These are phyloP conservation scores for Polyommatus icarus DNA, from an alignment of 2,888 invertebrate species.

Conservation along the genomic window DNA sequence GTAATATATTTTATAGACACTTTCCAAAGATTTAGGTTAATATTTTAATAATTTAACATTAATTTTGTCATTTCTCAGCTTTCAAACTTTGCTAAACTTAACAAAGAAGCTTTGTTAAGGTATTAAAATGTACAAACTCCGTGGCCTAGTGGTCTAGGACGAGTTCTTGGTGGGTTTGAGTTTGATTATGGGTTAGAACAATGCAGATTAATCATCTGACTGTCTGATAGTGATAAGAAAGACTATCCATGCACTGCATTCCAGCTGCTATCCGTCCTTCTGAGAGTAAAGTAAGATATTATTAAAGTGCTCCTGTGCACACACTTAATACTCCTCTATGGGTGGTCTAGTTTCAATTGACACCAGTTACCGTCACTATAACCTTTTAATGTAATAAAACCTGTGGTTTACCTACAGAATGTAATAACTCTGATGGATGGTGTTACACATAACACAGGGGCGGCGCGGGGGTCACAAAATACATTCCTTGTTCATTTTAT, in stretches of 20 bases:
- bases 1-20: neutral
- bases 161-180: neutral
- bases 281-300: too few species aligned
- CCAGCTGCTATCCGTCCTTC: too few species aligned
- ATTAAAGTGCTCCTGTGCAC: too few species aligned
- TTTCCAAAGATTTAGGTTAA: neutral
- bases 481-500: neutral
- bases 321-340: too few species aligned
- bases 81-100: neutral
- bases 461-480: neutral
- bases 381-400: neutral
- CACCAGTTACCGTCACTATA: too few species aligned
- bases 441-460: neutral
- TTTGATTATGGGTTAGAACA: too few species aligned
- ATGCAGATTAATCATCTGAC: too few species aligned
- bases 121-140: neutral
- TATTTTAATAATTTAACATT: slow-evolving; percentile 3
- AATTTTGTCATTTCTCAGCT: neutral
- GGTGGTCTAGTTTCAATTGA: too few species aligned
- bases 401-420: neutral
- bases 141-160: too few species aligned
- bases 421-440: neutral
- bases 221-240: too few species aligned
- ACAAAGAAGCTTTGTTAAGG: neutral
- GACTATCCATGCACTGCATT: too few species aligned